Conservation (phyloP, 2,113 vertebrate genomes). For the Oxyruncus cristatus region DNA sequence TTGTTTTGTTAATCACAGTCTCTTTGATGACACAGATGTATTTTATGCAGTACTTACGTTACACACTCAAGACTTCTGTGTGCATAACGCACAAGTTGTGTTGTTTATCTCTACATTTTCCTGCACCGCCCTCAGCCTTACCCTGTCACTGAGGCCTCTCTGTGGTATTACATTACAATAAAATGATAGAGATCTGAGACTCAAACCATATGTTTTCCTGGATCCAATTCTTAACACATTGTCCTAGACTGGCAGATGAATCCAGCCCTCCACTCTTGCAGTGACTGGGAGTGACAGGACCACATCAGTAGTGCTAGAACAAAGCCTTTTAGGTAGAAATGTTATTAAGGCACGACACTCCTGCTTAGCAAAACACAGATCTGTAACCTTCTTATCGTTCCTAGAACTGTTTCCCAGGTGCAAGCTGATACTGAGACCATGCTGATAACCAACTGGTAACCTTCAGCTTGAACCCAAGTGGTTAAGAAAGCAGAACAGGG, state of each 20-base stretch:
- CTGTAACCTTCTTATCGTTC: neutral
- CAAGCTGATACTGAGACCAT: neutral
- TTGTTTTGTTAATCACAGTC: neutral
- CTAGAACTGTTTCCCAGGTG: neutral
- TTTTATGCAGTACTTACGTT: neutral
- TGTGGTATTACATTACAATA: neutral
- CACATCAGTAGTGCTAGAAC: neutral
- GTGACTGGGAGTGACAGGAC: neutral
- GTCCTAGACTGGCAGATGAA: neutral
- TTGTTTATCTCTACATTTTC: neutral
- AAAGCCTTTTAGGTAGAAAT: neutral
- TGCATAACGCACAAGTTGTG: neutral
- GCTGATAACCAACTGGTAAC: neutral
- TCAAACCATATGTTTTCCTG: neutral
- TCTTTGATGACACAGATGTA: neutral
- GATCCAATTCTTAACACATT: neutral
- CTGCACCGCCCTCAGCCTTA: neutral
- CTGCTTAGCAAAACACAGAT: neutral
- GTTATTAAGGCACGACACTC: neutral
- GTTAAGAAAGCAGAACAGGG: neutral
- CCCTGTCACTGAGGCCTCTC: neutral
- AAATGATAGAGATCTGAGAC: neutral
- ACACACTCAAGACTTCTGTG: accelerated
- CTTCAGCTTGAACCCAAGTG: neutral
- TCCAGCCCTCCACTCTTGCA: neutral